Conservation (phyloP, 2,888 invertebrate species). For the Eudemis profundana region DNA sequence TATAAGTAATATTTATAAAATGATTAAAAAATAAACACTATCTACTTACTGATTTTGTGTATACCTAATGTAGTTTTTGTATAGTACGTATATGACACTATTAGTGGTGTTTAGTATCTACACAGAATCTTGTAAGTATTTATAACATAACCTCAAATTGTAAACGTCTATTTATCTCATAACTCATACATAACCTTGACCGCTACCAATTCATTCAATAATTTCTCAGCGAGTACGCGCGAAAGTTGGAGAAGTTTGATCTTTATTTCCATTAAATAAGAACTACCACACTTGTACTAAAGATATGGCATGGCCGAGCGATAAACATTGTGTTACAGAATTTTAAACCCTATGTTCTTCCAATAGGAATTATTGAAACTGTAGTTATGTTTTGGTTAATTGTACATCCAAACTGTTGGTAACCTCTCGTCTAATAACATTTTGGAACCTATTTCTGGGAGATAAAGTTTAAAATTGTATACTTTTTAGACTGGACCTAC, state of each 20-base stretch:
- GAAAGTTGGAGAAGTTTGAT: not conserved
- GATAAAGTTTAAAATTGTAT: too few relatives aligned
- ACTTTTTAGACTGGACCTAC: too few relatives aligned
- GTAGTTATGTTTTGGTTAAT: too few relatives aligned
- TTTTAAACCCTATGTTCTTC: not conserved
- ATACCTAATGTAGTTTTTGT: too few relatives aligned
- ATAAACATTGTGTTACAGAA: not conserved
- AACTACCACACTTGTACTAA: not conserved
- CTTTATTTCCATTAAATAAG: not conserved
- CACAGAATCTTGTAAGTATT: too few relatives aligned
- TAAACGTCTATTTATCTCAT: not conserved
- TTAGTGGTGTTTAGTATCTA: too few relatives aligned
- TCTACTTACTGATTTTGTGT: too few relatives aligned
- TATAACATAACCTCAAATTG: conserved; percentile 9
- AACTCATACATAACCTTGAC: conserved; percentile 1
- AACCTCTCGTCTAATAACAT: too few relatives aligned
- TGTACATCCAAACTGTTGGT: not conserved
- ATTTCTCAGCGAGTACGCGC: not conserved
- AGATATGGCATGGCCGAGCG: not conserved
- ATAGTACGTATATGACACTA: too few relatives aligned
- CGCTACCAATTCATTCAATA: conserved; percentile 7
- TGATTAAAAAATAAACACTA: too few relatives aligned
- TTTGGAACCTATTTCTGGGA: too few relatives aligned
- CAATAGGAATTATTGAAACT: not conserved
- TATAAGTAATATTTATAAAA: too few relatives aligned